These are phyloP conservation scores for Spea bombifrons DNA, from an alignment of 2,113 vertebrate species.

Conservation along the genomic window DNA sequence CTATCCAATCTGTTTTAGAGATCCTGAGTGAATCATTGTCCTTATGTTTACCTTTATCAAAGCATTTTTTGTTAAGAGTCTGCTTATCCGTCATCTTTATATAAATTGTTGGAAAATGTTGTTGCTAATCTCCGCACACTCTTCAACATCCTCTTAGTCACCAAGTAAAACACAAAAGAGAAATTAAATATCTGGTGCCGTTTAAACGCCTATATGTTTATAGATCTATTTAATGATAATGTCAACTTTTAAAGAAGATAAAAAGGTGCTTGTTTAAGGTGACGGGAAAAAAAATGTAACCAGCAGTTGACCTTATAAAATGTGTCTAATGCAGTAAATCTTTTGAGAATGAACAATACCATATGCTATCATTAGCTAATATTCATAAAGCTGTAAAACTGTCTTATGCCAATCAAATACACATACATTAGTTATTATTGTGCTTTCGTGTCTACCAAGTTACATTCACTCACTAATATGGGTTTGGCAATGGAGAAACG, in stretches of 20 bases:
- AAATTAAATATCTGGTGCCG: conserved; percentile 29
- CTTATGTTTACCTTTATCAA: conserved; percentile 57
- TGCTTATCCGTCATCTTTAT: conserved; percentile 60
- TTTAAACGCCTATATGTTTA: conserved; percentile 51
- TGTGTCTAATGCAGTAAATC: neutral
- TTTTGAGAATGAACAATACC: too few species aligned
- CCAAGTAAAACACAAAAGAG: conserved; percentile 29
- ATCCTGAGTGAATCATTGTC: conserved; percentile 61
- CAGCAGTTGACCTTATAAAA: neutral
- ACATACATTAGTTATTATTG: too few species aligned
- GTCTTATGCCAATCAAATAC: too few species aligned
- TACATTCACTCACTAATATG: neutral
- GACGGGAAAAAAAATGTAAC: neutral
- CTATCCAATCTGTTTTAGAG: conserved; percentile 59
- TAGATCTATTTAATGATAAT: conserved; percentile 55
- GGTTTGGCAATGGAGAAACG: conserved; percentile 5
- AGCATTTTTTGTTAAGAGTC: conserved; percentile 62
- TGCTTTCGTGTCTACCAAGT: too few species aligned
- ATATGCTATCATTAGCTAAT: too few species aligned
- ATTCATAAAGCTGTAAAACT: too few species aligned
- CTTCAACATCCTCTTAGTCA: conserved; percentile 33
- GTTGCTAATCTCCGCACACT: conserved; percentile 52
- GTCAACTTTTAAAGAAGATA: conserved; percentile 15
- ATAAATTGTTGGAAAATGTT: conserved; percentile 51
- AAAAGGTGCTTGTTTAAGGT: conserved; percentile 12